Evolutionary conservation across 1,140 invertebrate genomes (phyloP), one percentile per base, ranked within the genome.

Genomic region (Pseudomyrmex flavicornis): DNA sequence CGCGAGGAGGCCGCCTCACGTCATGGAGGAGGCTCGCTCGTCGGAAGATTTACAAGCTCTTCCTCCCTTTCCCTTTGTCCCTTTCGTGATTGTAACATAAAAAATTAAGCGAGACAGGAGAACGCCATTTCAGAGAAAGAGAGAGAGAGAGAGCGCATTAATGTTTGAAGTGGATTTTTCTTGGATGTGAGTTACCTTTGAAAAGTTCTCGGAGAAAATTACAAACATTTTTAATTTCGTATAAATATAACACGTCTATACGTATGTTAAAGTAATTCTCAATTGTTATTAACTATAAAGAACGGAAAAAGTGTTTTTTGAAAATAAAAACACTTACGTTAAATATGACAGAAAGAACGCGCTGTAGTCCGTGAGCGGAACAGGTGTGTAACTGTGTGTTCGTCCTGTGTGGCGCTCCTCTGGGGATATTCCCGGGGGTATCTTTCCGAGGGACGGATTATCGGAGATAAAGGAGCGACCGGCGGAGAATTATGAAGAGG

Each of bases 361-460:
- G 17, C 17, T 7, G 35, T 1, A 35, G 35, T 35, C 0, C 5
- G 35, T 5, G 35, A 35, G 48, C 9, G 50, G 10, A 69, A 69
- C 26, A 77, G 9, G 46, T 68, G 46, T 68, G 75, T 54, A 68
- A 68, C 50, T 77, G 17, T 68, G 62, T 77, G 66, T 46, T 68
- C 22, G 75, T 17, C 13, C 17, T 17, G 35, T 44, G 50, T 44
- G 50, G 35, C 4, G 35, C 5, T 35, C 35, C 5, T 35, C 35
- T 35, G 35, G 35, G 35, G 35, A 35, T 72, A 61, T 44, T 48
- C 82, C 68, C 85, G 5, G 46, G 59, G 75, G 59, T 82, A 82
- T 87, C 63, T 59, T 72, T 68, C 35, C 22, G 59, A 50, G 26
- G 62, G 70, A 88, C 76, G 70, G 86, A 88, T 88, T 66, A 83